Evolutionary conservation across 1,140 invertebrate genomes (phyloP).

Genomic region (Episyrphus balteatus): DNA sequence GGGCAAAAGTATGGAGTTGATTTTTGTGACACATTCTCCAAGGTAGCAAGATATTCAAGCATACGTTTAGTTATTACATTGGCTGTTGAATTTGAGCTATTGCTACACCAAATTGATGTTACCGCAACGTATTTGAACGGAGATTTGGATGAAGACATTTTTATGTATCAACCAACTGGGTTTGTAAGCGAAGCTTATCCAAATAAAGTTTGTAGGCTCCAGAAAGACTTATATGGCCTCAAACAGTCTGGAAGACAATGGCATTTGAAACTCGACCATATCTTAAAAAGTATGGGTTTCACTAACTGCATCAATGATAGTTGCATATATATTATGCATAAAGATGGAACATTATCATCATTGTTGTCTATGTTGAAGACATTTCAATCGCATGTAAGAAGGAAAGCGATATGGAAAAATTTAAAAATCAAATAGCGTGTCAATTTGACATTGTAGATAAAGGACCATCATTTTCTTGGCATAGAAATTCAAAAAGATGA

Average conservation of each 20-base stretch:
- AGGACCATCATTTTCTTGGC: conserved; percentile 16
- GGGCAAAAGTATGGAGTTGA: too few species aligned
- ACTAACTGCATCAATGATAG: not conserved
- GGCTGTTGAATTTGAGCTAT: too few species aligned
- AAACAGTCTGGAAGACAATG: not conserved
- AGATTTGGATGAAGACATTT: not conserved
- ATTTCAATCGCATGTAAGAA: conserved; percentile 11
- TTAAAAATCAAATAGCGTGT: conserved; percentile 11
- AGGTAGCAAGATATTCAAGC: too few species aligned
- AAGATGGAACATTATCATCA: not conserved
- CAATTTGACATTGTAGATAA: conserved; percentile 17
- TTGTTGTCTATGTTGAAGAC: conserved; percentile 14
- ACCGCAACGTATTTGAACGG: too few species aligned
- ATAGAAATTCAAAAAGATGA: conserved; percentile 17
- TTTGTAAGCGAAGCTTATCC: not conserved
- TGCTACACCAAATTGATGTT: too few species aligned
- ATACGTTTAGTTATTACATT: too few species aligned
- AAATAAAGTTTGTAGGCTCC: not conserved
- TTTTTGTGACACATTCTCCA: too few species aligned
- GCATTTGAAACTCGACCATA: not conserved
- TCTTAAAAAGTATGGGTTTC: conserved; percentile 10
- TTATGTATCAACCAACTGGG: not conserved
- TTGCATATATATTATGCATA: too few species aligned
- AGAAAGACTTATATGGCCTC: not conserved
- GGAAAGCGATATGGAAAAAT: conserved; percentile 3